Conservation (phyloP, 2,888 invertebrate species). For the Yponomeuta evonymella region DNA sequence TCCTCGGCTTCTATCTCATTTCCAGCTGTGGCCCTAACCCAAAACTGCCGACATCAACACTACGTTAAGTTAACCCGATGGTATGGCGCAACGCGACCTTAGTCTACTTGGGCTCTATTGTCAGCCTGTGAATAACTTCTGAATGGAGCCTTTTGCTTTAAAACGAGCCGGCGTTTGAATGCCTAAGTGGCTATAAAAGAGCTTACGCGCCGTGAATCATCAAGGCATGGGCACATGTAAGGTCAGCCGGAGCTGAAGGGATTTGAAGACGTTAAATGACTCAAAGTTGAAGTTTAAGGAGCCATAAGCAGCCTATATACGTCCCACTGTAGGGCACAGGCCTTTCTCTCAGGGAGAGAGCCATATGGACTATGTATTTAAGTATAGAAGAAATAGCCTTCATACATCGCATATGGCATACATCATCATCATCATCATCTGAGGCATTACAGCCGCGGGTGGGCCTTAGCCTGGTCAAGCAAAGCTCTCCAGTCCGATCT, state of each 20-base stretch:
- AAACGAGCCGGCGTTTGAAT: neutral
- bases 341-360: too few species aligned
- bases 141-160: neutral
- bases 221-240: neutral
- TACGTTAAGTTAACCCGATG: neutral
- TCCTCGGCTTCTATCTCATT: neutral
- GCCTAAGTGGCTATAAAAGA: neutral
- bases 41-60: neutral
- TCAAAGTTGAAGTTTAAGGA: too few species aligned
- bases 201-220: neutral
- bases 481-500: too few species aligned
- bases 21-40: neutral
- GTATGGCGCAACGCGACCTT: neutral
- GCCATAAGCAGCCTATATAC: too few species aligned
- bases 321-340: too few species aligned
- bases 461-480: too few species aligned
- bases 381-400: too few species aligned
- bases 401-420: too few species aligned
- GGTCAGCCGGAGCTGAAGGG: neutral
- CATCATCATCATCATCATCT: too few species aligned
- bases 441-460: too few species aligned
- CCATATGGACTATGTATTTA: too few species aligned
- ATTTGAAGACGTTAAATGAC: neutral
- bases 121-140: neutral
- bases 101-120: neutral